Evolutionary conservation across 2,113 vertebrate genomes (phyloP), one percentile per base, ranked within the genome.

Genomic region (Pyxicephalus adspersus): DNA sequence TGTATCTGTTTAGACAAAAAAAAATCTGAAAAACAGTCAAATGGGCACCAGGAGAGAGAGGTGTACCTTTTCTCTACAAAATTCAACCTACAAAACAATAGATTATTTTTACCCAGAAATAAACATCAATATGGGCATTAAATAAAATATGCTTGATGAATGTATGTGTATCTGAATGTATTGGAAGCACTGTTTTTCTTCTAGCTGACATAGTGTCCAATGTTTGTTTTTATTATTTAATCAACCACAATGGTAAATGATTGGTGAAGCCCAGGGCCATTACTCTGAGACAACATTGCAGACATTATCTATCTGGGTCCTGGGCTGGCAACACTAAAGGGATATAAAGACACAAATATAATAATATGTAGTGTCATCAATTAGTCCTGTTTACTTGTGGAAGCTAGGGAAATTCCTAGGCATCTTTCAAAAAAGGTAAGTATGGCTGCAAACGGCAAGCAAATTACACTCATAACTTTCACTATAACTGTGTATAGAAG

Each of bases 391-490:
- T 79, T 68, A 34, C 77, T 68, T 79, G 28, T 68, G 51, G 29
- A 79, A 45, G n/a, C 64, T 45, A 54, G 13, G 68, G 77, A 65
- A 60, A 79, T 79, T 70, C 77, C 64, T 65, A 79, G 28, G 7
- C 60, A 34, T 20, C 26, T 60, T 78, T 67, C 25, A 52, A 52
- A 22, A n/a, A 54, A 78, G 76, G 28, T 68, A 31, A 22, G 54
- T n/a, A 70, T n/a, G 34, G 31, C 65, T 38, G 16, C 65, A 25
- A 64, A 45, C 64, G 45, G 17, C 25, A 28, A 58, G 64, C 28
- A 79, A 79, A 68, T 79, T 68, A 68, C 77, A 68, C 77, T 79
- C 65, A 79, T 60, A 79, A 79, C 76, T 79, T 64, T 79, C 68
- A 31, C 31, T 79, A 54, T 60, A 68, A 58, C 54, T 50, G 45